Base-by-base conservation (phyloP, 2,888 invertebrate genomes). In the Emmelina monodactyla region DNA sequence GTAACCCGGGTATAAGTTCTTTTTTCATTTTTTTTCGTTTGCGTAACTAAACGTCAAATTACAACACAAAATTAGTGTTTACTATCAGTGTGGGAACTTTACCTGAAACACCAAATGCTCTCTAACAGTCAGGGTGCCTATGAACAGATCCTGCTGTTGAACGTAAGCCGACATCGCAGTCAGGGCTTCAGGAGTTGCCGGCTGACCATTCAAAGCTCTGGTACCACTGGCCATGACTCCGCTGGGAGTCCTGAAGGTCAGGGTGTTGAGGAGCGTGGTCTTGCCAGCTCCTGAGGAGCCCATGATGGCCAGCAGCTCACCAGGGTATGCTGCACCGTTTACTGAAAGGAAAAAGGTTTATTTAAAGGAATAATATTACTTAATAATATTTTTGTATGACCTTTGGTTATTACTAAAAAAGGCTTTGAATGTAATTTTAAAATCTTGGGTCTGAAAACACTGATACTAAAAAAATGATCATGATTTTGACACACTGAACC, bases 231-330 rank as follows among this genome's bases (percentile, higher is more conserved):
- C 83, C 12, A 85, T 83, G 2, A 92, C 83, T 2, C 87, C 87
- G 16, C 83, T 78, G 0, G 86, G 81, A n/a, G 89, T 88, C 14
- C 92, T 85, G 62, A 90, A 91, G 4, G 94, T 94, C 42, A 97
- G 64, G 0, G 93, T 87, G 66, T 97, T 97, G 37, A 97, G 76
- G 2, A 97, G 83, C 0, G 96, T 97, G 0, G 97, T 96, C 76
- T 97, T 97, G 2, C 97, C 97, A 0, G 96, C 94, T 0, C 97
- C 97, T 16, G 91, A 92, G 0, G 92, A 89, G 1, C 94, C 94
- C 86, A 95, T 87, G 31, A 94, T 88, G 1, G 94, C 93, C 31
- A 94, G 71, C 16, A 94, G 68, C 58, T 94, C 93, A 0, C 94
- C 94, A 0, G 94, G 91, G 57, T 88, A 85, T 0, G 94, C 94